Evolutionary conservation across 2,888 invertebrate genomes (phyloP), one percentile per base, ranked within the genome.

Genomic region (Leucania comma): DNA sequence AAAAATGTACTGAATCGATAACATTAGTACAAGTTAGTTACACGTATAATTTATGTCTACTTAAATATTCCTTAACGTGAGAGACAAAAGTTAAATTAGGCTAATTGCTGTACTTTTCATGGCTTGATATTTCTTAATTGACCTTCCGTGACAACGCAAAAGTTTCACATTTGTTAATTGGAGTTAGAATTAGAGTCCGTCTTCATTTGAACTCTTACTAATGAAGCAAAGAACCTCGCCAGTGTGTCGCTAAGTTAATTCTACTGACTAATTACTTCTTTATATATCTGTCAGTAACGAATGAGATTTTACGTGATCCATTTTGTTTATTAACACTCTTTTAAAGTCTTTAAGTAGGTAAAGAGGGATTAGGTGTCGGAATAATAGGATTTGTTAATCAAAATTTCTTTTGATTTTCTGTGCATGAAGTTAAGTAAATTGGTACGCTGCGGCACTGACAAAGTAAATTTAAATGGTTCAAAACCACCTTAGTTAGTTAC

Each of bases 151-250:
- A 90, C 88, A 86, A 83, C 82, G 88, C 87, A 79, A 86, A 90
- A 91, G 88, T 91, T 90, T 82, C 88, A 90, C 90, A 89, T 90
- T 91, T 89, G 90, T 90, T 90, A 90, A 90, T 92, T 92, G 90
- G 88, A 90, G 87, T 90, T 84, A 88, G 86, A 89, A 89, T 90
- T 88, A 87, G 79, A 85, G 82, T 84, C 85, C 73, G 79, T 88
- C 87, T 87, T 86, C 78, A 75, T 83, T 77, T 80, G 63, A 68
- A 75, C 79, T 77, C 75, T 74, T 64, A 59, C 68, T 83, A 82
- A 84, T 84, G 81, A 85, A 80, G 75, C 75, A 76, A 85, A 84
- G 78, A 82, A 78, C 67, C 58, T 75, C 64, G 57, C 72, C 79
- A 86, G 82, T 78, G 74, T 81, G 75, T 75, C 65, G 29, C 72